phyloP scores from a whole-genome alignment of 2,888 invertebrate species.

The Chymomyza amoena region DNA sequence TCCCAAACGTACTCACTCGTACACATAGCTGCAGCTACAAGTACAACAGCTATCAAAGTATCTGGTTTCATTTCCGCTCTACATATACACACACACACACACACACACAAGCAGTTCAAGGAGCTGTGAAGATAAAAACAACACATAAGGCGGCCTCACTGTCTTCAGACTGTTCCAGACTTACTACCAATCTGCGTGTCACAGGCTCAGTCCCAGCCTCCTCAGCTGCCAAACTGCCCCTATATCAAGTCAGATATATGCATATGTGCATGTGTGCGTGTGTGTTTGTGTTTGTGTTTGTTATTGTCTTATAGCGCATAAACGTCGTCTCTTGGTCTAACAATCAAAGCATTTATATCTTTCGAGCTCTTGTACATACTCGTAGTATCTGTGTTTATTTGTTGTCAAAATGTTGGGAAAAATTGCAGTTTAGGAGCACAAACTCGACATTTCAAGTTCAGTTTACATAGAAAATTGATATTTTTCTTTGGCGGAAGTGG shows the following conservation, averaged over 20 bases:
- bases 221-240: not conserved
- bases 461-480: conserved; percentile 70
- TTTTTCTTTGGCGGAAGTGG: conserved; percentile 70
- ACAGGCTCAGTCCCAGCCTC: conserved; percentile 7
- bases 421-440: conserved; percentile 11
- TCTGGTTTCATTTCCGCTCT: conserved; percentile 78
- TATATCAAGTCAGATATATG: not conserved
- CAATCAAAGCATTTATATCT: not conserved
- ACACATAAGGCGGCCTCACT: conserved; percentile 23
- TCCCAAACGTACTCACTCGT: conserved; percentile 13
- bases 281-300: not conserved
- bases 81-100: conserved; percentile 35
- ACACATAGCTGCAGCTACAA: conserved; percentile 19
- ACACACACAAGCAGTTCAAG: conserved; percentile 34
- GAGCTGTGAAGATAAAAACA: conserved; percentile 65
- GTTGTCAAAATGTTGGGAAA: conserved; percentile 40
- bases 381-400: conserved; percentile 41
- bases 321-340: not conserved
- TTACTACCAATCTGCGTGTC: not conserved
- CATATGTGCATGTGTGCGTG: not conserved
- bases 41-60: conserved; percentile 57
- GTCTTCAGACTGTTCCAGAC: not conserved
- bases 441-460: conserved; percentile 42
- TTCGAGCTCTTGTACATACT: not conserved
- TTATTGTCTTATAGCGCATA: not conserved